phyloP scores from a whole-genome alignment of 2,797 vertebrate species.

The Triplophysa bombifrons region DNA sequence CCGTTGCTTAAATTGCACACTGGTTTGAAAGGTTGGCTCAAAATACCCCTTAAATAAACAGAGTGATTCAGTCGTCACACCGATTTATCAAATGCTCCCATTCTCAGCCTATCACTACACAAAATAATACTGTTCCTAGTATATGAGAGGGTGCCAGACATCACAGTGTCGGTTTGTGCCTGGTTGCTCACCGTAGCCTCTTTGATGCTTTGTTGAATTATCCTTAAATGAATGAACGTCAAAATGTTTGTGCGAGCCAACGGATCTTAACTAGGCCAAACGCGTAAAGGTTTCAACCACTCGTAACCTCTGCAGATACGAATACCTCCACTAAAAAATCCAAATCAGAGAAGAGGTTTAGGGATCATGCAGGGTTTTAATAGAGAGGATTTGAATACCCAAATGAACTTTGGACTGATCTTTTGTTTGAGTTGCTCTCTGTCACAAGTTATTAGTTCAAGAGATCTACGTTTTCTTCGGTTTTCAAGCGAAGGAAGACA shows the following conservation, averaged over 20 bases:
- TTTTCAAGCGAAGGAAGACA: conserved; percentile 71
- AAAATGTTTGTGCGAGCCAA: conserved; percentile 20
- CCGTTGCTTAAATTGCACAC: conserved; percentile 58
- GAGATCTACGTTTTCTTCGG: conserved; percentile 76
- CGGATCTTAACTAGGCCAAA: conserved; percentile 49
- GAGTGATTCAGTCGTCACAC: conserved; percentile 6
- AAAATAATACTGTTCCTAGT: conserved; percentile 35
- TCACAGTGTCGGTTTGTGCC: conserved; percentile 25
- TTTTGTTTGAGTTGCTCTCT: conserved; percentile 81
- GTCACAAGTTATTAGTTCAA: conserved; percentile 80
- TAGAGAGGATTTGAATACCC: conserved; percentile 83
- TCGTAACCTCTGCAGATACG: conserved; percentile 38
- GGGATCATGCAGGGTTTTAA: conserved; percentile 76
- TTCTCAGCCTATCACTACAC: conserved; percentile 35
- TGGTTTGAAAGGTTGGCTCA: conserved; percentile 54
- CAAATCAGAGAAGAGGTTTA: conserved; percentile 70
- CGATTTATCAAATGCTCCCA: conserved; percentile 33
- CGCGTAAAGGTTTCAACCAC: conserved; percentile 38
- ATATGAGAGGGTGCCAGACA: conserved; percentile 48
- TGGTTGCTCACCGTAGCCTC: conserved; percentile 23
- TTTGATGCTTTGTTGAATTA: conserved; percentile 27
- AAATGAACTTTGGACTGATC: conserved; percentile 83
- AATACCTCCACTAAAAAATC: conserved; percentile 60
- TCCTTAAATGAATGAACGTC: conserved; percentile 29
- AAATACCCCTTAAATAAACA: conserved; percentile 46